Base-by-base conservation (phyloP, 2,113 vertebrate species). In the Silurus glanis region DNA sequence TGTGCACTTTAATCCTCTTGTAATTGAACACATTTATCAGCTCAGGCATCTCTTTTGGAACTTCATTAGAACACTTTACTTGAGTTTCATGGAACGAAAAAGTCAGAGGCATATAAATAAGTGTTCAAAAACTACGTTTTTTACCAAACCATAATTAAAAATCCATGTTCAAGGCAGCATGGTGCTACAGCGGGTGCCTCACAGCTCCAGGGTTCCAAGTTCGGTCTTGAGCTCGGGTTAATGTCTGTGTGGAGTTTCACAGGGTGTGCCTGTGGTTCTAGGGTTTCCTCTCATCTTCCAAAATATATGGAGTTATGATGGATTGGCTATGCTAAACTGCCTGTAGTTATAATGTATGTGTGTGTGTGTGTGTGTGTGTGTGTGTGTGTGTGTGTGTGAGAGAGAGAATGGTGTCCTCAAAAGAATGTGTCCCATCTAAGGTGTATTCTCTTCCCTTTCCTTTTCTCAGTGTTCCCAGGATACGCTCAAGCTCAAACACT, bases 21-120 rank as follows among this genome's bases (percentile, higher is more conserved):
- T 87, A 89, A 82, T 61, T 66, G 83, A 74, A 62, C 28, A 19
- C 88, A 75, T 75, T 80, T 58, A 71, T 86, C 56, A 59, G 58
- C 62, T 75, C 37, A 47, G 69, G 37, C 47, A 51, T 84, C 45
- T 84, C 55, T 80, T 66, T 66, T 23, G 58, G 49, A 78, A 53
- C n/a, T 84, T 80, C 23, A 84, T 86, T 59, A 87, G 19, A 47
- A 53, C n/a, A 55, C 61, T 86, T 86, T 45, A 84, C 58, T 28
- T 86, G 9, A 56, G 21, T 74, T 13, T 59, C 45, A 83, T 75
- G 19, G 56, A 83, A 74, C 23, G 69, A 45, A 47, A 21, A 72
- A 47, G 9, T 21, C 71, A 49, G 45, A 47, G 21, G 71, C 45
- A 21, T 75, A 75, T 75, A 75, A 75, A 75, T 51, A 75, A 71